A percentile compares a stretch with the other conserved stretches of the same genome.
Evolutionary conservation across 2,113 vertebrate species (phyloP).

Genomic region (Leptobrachium leishanense): DNA sequence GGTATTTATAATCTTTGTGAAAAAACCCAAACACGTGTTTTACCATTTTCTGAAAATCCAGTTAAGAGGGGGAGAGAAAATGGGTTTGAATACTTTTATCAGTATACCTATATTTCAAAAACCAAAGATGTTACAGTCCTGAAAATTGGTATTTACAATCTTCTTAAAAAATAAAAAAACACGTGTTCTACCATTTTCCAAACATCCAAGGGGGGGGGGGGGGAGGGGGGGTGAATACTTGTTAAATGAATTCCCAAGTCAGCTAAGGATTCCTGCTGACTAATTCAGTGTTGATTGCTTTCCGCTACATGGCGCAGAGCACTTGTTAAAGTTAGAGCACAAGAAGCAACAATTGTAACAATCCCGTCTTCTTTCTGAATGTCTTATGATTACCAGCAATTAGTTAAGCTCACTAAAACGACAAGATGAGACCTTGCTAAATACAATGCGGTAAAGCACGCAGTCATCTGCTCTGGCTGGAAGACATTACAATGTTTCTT

Average conservation of each 20-base stretch:
- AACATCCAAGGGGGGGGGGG: no score
- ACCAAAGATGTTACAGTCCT: no score
- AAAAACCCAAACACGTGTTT: no score
- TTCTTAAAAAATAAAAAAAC: no score
- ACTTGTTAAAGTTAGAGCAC: slow-evolving; percentile 79
- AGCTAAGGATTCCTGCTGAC: slow-evolving; percentile 89
- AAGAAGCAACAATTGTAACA: slow-evolving; percentile 70
- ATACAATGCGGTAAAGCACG: slow-evolving; percentile 85
- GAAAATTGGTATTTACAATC: no score
- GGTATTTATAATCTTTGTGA: no score
- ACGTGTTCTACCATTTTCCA: no score
- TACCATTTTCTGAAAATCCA: no score
- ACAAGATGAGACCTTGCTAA: slow-evolving; percentile 86
- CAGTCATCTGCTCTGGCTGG: slow-evolving; percentile 83
- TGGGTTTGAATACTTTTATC: no score
- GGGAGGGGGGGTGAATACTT: no score
- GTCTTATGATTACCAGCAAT: slow-evolving; percentile 93
- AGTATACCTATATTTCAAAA: no score
- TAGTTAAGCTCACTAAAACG: slow-evolving; percentile 91
- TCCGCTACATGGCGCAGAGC: slow-evolving; percentile 83
- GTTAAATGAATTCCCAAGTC: slow-evolving; percentile 86
- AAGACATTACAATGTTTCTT: slow-evolving; percentile 97
- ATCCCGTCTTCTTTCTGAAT: slow-evolving; percentile 78
- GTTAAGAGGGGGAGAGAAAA: no score
- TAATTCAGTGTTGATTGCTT: slow-evolving; percentile 92